Conservation (phyloP, 2,888 invertebrate genomes). For the Subacronicta megacephala region DNA sequence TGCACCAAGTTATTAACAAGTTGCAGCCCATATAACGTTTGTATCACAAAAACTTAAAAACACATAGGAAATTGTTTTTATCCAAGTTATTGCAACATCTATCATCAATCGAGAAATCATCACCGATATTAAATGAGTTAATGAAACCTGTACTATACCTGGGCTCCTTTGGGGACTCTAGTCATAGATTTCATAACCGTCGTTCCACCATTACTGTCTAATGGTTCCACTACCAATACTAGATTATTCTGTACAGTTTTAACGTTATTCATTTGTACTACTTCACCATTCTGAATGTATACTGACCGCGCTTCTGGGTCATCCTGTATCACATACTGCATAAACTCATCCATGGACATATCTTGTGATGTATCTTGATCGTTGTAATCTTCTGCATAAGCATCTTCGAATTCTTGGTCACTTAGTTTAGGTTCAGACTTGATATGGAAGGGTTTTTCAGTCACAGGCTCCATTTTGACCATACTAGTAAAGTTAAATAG, state of each 20-base stretch:
- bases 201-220: slow-evolving; percentile 11
- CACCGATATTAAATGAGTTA: too few species aligned
- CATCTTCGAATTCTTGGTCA: neutral
- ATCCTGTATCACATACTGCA: slow-evolving; percentile 30
- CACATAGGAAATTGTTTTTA: too few species aligned
- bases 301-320: slow-evolving; percentile 13
- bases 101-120: too few species aligned
- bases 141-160: too few species aligned
- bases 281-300: slow-evolving; percentile 47
- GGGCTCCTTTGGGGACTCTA: too few species aligned
- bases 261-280: slow-evolving; percentile 11
- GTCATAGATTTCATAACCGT: slow-evolving; percentile 1
- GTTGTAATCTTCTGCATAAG: neutral
- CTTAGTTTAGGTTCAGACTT: neutral
- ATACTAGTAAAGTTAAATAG: neutral
- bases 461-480: slow-evolving; percentile 9
- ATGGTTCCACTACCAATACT: slow-evolving; percentile 30
- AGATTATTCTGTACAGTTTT: neutral
- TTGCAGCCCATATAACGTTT: too few species aligned
- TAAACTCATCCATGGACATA: slow-evolving; percentile 26
- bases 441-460: neutral
- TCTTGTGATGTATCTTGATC: slow-evolving; percentile 10
- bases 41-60: too few species aligned
- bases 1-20: too few species aligned
- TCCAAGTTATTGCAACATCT: too few species aligned